Evolutionary conservation across 2,113 vertebrate genomes (phyloP), one percentile per base, ranked within the genome.

Genomic region (Gallinago undulata): DNA sequence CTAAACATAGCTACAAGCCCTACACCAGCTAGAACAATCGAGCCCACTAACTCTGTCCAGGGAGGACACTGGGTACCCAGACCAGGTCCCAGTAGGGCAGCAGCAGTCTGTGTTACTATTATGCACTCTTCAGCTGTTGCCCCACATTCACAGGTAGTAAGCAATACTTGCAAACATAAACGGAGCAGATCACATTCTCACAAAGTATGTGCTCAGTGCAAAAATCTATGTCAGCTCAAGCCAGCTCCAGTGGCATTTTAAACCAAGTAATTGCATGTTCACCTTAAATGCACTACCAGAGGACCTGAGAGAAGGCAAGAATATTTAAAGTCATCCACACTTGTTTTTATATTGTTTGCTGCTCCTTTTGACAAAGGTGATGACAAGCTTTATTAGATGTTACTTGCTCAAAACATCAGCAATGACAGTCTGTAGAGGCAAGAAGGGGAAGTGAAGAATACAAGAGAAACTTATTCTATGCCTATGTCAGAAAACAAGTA

Each of bases 21-120:
- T 69, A 21, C 2, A 35, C 1, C 3, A 19, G 28, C 23, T 53
- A 33, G 45, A 87, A 60, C 10, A 64, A 62, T 6, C 43, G 62
- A 48, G 24, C 7, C 45, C 33, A 11, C 11, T 22, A 51, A 50
- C 13, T 85, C 66, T 23, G 19, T 12, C n/a, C 30, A 66, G 19
- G 18, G 13, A 78, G 43, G 27, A 43, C 10, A 37, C 4, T 0
- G 2, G 43, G 48, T 17, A 11, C 27, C 8, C 5, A 3, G 50
- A 60, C 11, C 15, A 51, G 22, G 19, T 57, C 31, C 16, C 53
- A 57, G 22, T 7, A 10, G 17, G 66, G 85, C 57, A 39, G 47
- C 67, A 78, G 45, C 35, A 35, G 28, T 5, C 15, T 1, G 0
- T 19, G 12, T 33, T 51, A 51, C 9, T 7, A 13, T 21, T 7